These are phyloP conservation scores for Drosophila meridiana DNA, from an alignment of 2,888 invertebrate species.

Conservation along the genomic window DNA sequence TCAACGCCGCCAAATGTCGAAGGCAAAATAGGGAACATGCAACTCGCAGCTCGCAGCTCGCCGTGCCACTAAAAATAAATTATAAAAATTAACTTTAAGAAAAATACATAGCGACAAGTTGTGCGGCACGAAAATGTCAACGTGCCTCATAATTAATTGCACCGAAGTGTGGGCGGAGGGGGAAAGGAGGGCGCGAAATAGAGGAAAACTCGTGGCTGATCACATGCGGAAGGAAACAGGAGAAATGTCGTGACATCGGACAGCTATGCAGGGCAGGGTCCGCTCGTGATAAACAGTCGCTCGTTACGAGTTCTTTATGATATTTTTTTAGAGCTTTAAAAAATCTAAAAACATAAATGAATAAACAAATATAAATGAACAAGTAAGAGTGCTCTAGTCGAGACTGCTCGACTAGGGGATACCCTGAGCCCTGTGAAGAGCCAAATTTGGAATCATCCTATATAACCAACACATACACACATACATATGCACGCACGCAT, in stretches of 20 bases:
- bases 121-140: constrained; percentile 61
- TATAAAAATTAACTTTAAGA: constrained; percentile 45
- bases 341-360: constrained; percentile 6
- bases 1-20: constrained; percentile 76
- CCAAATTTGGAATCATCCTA: no score
- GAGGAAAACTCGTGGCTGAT: constrained; percentile 73
- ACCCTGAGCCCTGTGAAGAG: no score
- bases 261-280: neutral
- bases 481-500: no score
- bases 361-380: no score
- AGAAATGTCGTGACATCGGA: constrained; percentile 36
- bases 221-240: constrained; percentile 72
- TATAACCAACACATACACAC: no score
- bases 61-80: constrained; percentile 70
- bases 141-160: constrained; percentile 80
- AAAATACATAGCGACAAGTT: constrained; percentile 55
- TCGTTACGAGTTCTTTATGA: constrained; percentile 40
- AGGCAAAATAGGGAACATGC: constrained; percentile 66
- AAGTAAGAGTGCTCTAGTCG: no score
- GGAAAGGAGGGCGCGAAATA: constrained; percentile 9
- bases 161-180: constrained; percentile 40
- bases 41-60: constrained; percentile 55
- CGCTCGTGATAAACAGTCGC: constrained; percentile 34
- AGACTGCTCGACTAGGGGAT: no score
- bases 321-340: constrained; percentile 27